Evolutionary conservation across 2,113 vertebrate species (phyloP).

Genomic region (Phrynosoma platyrhinos): DNA sequence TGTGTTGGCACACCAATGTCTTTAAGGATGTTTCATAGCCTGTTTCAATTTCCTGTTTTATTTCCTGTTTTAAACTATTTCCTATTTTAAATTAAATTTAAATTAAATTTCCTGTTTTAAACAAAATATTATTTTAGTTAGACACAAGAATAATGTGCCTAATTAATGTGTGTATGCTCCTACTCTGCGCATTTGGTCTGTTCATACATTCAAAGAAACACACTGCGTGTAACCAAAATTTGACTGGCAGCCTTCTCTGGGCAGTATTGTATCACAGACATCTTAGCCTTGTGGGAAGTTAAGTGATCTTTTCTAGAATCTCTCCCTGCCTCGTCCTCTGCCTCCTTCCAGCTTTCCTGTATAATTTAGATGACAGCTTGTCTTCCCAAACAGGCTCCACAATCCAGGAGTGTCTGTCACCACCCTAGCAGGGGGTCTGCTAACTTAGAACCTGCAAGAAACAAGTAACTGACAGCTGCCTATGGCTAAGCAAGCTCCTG

Average conservation of each 20-base stretch:
- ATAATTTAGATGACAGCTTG: slow-evolving; percentile 56
- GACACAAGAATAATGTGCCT: neutral
- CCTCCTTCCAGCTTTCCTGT: rapidly evolving
- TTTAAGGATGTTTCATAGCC: no score
- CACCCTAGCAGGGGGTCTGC: slow-evolving; percentile 25
- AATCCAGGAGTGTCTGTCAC: slow-evolving; percentile 42
- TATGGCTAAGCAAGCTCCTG: slow-evolving; percentile 22
- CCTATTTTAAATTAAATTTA: no score
- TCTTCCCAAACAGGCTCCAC: neutral
- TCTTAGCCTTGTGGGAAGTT: slow-evolving; percentile 33
- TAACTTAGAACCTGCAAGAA: slow-evolving; percentile 21
- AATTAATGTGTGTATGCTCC: neutral
- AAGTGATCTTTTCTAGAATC: slow-evolving; percentile 45
- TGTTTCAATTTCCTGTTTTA: no score
- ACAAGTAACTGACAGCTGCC: slow-evolving; percentile 43
- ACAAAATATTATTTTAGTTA: neutral
- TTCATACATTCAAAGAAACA: slow-evolving; percentile 35
- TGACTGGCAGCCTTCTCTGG: slow-evolving; percentile 44
- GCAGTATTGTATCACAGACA: neutral
- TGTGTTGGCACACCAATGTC: no score
- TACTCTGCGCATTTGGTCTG: neutral
- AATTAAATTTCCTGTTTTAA: neutral
- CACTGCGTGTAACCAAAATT: slow-evolving; percentile 22
- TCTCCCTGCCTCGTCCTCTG: neutral
- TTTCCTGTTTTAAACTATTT: no score